phyloP scores from a whole-genome alignment of 1,140 invertebrate genomes.

The Artemia franciscana region DNA sequence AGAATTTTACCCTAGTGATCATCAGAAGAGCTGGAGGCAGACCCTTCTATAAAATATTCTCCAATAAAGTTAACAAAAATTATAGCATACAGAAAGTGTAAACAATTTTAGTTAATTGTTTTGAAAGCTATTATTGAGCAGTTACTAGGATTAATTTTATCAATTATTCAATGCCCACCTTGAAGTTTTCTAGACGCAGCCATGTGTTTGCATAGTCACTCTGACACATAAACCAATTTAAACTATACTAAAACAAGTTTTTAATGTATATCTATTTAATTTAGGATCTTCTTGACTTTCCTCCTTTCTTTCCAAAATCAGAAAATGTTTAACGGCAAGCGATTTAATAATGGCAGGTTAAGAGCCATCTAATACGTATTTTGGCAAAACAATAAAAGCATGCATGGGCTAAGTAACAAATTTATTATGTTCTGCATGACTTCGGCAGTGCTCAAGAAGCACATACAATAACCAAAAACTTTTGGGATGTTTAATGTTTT shows the following conservation, averaged over 20 bases:
- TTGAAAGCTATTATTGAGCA: neutral
- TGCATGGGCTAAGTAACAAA: no score
- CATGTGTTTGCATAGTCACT: neutral
- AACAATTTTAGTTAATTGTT: neutral
- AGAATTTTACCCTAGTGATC: neutral
- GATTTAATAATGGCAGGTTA: no score
- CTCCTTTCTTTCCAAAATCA: neutral
- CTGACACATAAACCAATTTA: neutral
- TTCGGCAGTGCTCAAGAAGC: no score
- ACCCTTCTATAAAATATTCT: no score
- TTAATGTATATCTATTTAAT: no score
- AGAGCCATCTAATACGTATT: no score
- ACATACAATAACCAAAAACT: no score
- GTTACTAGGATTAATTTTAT: neutral
- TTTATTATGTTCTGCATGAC: no score
- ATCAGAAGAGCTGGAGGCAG: neutral
- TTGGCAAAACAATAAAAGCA: no score
- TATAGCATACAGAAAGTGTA: neutral
- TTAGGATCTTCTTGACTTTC: neutral
- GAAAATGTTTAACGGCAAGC: neutral
- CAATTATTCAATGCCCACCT: neutral
- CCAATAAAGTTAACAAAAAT: neutral
- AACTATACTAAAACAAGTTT: no score
- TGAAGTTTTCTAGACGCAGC: neutral
- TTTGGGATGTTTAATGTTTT: no score